A percentile compares a stretch with the other conserved stretches of the same genome.
phyloP scores from a whole-genome alignment of 2,113 vertebrate species.

The Stegostoma tigrinum region DNA sequence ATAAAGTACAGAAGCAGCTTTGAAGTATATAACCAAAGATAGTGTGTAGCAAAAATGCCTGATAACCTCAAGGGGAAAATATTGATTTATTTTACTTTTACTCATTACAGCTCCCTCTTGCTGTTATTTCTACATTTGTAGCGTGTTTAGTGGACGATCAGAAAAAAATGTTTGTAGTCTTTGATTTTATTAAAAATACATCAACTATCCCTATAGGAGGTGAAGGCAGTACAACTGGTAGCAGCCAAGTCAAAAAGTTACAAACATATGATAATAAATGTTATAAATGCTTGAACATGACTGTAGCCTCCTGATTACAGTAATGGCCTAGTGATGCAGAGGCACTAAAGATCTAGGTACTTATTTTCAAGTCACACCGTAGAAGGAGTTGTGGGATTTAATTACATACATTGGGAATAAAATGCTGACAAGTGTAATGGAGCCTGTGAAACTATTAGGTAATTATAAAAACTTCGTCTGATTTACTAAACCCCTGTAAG shows the following conservation, averaged over 20 bases:
- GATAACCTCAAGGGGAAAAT: not conserved
- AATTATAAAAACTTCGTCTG: not conserved
- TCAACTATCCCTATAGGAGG: not conserved
- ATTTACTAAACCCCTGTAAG: not conserved
- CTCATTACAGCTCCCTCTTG: not conserved
- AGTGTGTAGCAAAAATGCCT: not conserved
- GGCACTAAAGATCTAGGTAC: not conserved
- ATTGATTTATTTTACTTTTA: constrained; percentile 12
- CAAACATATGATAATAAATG: not conserved
- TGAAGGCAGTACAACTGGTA: not conserved
- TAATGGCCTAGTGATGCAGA: not conserved
- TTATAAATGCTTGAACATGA: not conserved
- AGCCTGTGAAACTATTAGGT: too few species aligned
- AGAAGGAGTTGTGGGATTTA: not conserved
- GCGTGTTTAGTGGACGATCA: not conserved
- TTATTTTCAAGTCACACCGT: too few species aligned
- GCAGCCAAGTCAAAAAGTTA: not conserved
- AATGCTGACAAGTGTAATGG: not conserved
- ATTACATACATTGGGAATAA: not conserved
- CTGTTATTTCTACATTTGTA: not conserved
- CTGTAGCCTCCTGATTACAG: not conserved
- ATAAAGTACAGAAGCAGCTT: not conserved
- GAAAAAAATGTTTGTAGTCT: not conserved
- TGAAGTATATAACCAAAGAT: not conserved
- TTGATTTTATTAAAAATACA: not conserved